Evolutionary conservation across 2,113 vertebrate species (phyloP).

Genomic region (Callorhinus ursinus): DNA sequence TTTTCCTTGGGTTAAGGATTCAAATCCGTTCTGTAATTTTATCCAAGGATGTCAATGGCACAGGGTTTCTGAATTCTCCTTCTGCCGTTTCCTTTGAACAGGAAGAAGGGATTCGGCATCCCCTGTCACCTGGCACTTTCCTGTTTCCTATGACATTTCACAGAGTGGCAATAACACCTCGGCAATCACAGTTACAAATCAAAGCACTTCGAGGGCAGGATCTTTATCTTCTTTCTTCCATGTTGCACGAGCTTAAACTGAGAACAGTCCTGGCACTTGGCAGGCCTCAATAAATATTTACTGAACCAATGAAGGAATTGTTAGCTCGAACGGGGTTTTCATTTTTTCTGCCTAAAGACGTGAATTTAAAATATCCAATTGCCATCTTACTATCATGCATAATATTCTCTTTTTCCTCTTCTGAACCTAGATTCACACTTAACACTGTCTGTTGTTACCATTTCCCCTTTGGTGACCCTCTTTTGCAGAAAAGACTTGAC

Average conservation of each 20-base stretch:
- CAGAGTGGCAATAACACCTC: not conserved
- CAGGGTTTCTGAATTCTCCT: constrained; percentile 1
- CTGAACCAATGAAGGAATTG: constrained; percentile 16
- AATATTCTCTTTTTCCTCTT: constrained; percentile 24
- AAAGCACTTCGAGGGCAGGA: not conserved
- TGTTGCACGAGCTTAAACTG: not conserved
- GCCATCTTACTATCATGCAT: not conserved
- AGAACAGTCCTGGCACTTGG: not conserved
- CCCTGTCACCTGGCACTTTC: not conserved
- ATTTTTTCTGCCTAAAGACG: constrained; percentile 44
- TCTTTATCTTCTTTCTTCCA: not conserved
- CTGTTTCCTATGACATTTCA: not conserved
- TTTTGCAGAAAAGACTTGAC: not conserved
- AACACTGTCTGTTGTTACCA: not conserved
- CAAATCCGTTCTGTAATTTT: constrained; percentile 18
- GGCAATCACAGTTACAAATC: not conserved
- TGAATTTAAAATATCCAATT: constrained; percentile 53
- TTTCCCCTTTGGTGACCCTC: not conserved
- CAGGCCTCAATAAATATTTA: constrained; percentile 33
- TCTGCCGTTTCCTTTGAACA: not conserved
- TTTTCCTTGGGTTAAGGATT: not conserved
- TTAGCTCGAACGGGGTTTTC: not conserved
- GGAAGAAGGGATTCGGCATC: not conserved
- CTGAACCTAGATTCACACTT: constrained; percentile 50
- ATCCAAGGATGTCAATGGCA: not conserved